Evolutionary conservation across 2,888 invertebrate genomes (phyloP).

Genomic region (Limenitis camilla): DNA sequence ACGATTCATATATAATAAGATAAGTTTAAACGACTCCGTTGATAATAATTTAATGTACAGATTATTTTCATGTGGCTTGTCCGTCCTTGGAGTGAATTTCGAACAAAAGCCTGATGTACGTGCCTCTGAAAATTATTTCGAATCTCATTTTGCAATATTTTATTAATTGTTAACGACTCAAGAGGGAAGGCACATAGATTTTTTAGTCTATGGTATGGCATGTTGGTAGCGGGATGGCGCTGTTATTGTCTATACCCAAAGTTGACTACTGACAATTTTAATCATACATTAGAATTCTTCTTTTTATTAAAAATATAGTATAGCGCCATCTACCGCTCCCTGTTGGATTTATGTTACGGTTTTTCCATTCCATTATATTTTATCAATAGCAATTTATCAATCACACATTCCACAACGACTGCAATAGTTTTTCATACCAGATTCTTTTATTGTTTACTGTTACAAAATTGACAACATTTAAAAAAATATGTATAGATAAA

Average conservation of each 20-base stretch:
- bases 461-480: conserved; percentile 7
- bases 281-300: too few relatives aligned
- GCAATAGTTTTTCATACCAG: conserved; percentile 54
- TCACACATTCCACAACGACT: conserved; percentile 56
- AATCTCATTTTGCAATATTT: conserved; percentile 47
- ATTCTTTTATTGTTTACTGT: conserved; percentile 29
- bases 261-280: too few relatives aligned
- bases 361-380: conserved; percentile 46
- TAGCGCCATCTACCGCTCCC: conserved; percentile 21
- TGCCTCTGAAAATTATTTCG: conserved; percentile 53
- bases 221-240: conserved; percentile 21
- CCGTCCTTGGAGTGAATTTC: conserved; percentile 59
- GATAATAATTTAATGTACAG: conserved; percentile 24
- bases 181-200: conserved; percentile 14
- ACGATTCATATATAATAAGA: conserved; percentile 15
- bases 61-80: conserved; percentile 46
- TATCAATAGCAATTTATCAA: conserved; percentile 28
- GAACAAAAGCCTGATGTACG: conserved; percentile 59
- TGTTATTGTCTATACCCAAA: too few relatives aligned
- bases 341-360: conserved; percentile 32
- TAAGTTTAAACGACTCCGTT: conserved; percentile 9
- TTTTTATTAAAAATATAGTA: neutral
- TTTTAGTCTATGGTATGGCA: conserved; percentile 12
- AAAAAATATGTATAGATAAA: too few relatives aligned
- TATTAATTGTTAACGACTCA: conserved; percentile 20